These are phyloP conservation scores for Blastobasis adustella DNA, from an alignment of 2,888 invertebrate genomes.

Conservation along the genomic window DNA sequence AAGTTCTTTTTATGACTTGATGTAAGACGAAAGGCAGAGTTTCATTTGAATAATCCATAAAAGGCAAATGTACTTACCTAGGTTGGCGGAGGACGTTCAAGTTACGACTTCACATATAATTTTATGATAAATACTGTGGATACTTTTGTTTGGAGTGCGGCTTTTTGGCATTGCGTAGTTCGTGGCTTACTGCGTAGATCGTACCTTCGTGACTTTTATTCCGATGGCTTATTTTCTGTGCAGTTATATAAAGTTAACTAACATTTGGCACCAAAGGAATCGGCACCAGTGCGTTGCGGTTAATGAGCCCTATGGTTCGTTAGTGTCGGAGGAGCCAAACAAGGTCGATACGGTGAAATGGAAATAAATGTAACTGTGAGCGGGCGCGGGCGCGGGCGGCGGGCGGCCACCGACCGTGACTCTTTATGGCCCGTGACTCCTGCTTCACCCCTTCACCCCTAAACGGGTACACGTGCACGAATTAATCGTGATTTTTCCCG, in stretches of 20 bases:
- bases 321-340: no score
- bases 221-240: no score
- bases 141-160: slow-evolving; percentile 2
- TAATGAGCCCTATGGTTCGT: no score
- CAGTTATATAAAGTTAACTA: no score
- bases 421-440: slow-evolving; percentile 65
- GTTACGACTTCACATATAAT: slow-evolving; percentile 13
- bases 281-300: no score
- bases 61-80: slow-evolving; percentile 24
- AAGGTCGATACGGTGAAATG: no score
- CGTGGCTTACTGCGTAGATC: background rate
- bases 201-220: background rate
- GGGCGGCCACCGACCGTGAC: slow-evolving; percentile 56
- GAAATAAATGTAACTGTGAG: no score
- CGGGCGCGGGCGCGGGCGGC: no score
- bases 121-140: slow-evolving; percentile 8
- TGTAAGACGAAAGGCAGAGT: slow-evolving; percentile 30
- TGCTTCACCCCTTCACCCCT: slow-evolving; percentile 44
- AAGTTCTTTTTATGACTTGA: slow-evolving; percentile 37
- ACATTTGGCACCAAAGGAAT: no score
- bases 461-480: slow-evolving; percentile 68
- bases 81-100: slow-evolving; percentile 11
- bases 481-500: slow-evolving; percentile 64
- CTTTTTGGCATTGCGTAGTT: background rate
- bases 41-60: slow-evolving; percentile 49